These are phyloP conservation scores for Condylura cristata DNA, from an alignment of 2,113 vertebrate species.

Conservation along the genomic window DNA sequence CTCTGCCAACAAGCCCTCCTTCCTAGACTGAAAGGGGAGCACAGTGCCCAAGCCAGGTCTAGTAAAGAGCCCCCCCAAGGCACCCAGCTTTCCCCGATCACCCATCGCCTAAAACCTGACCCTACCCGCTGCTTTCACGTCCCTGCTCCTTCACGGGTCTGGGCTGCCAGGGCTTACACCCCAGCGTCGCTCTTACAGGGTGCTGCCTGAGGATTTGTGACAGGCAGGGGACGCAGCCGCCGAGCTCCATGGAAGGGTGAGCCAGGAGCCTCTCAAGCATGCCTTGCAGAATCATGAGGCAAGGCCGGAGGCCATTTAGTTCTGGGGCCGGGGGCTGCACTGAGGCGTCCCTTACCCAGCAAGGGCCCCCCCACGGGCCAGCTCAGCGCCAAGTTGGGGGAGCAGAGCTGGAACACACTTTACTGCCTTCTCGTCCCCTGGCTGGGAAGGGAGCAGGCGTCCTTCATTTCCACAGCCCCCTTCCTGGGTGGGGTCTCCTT, in stretches of 20 bases:
- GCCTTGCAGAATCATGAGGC: not conserved
- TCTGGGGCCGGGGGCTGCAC: accelerated
- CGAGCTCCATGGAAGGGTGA: not conserved
- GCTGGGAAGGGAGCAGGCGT: not conserved
- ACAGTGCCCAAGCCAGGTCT: not conserved
- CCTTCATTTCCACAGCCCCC: not conserved
- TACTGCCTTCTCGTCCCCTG: not conserved
- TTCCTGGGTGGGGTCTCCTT: not conserved
- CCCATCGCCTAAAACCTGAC: not conserved
- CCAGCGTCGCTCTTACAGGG: not conserved
- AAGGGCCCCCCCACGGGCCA: not conserved
- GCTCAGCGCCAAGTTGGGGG: not conserved
- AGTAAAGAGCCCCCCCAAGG: not conserved
- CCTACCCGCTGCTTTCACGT: not conserved
- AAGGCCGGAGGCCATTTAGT: not conserved
- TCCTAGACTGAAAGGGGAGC: not conserved
- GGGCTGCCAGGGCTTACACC: not conserved
- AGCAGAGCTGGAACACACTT: not conserved
- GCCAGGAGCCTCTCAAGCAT: accelerated
- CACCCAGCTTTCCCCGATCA: not conserved
- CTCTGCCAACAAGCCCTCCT: not conserved
- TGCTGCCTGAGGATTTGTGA: not conserved
- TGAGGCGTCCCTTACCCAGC: not conserved
- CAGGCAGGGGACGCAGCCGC: not conserved
- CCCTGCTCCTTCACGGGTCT: too few relatives aligned